Base-by-base conservation (phyloP, 2,888 invertebrate species). In the Cryptus viduatorius region DNA sequence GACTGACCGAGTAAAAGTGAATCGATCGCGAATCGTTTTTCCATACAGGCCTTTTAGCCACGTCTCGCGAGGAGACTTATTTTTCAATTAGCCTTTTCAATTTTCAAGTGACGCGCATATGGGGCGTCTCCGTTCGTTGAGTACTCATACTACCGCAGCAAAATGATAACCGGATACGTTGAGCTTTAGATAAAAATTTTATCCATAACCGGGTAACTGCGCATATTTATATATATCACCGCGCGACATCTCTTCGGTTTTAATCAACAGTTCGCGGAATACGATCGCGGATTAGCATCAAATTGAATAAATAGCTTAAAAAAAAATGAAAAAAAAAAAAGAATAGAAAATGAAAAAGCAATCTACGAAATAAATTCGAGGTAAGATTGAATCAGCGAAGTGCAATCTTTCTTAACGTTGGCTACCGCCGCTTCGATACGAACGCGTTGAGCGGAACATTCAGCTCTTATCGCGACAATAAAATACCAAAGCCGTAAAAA, bases 401-500 rank as follows among this genome's bases (percentile, higher is more conserved):
- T 16, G 31, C n/a, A 37, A 37, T 16, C 3, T 37, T 71, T 37
- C 16, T 72, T 14, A 24, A 16, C 31, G 37, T 4, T 10, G 19
- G 19, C 8, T 1, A 24, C 56, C 0, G 24, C 10, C 5, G 53
- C 24, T 5, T n/a, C 61, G 29, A 53, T 53, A 7, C 31, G 72
- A 31, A 16, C 79, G 68, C 10, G 37, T 50, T 24, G 75, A 56
- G 24, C 37, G 31, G 19, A 72, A 72, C 65, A 72, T 48, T 44
- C 48, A 61, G 48, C 64, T 75, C 64, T 81, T 81, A 81, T 81
- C 81, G 46, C 69, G 50, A 69, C 76, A 69, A 81, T 76, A 65
- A 76, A 76, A 69, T 64, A 50, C 48, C 37, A 64, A 64, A 69
- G 53, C 81, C 68, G 67, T 75, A 68, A 75, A 68, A 67, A 67